These are phyloP conservation scores for Andricus grossulariae DNA, from an alignment of 1,140 invertebrate genomes.

Conservation along the genomic window DNA sequence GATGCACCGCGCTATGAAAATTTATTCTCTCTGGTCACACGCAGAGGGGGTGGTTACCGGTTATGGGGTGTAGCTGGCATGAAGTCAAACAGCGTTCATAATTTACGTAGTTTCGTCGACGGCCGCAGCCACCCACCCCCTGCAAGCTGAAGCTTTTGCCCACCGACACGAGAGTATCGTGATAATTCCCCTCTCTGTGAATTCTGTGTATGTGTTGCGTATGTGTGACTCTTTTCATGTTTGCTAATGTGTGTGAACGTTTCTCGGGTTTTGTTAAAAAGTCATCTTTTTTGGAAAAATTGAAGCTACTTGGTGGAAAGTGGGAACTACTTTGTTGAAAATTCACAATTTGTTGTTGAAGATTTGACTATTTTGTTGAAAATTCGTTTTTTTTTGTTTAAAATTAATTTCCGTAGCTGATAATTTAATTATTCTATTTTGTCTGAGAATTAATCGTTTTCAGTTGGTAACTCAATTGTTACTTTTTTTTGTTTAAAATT, in stretches of 20 bases:
- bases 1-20: slow-evolving; percentile 57
- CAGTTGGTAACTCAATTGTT: no score
- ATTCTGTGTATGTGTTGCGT: slow-evolving; percentile 33
- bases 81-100: slow-evolving; percentile 72
- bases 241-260: background rate
- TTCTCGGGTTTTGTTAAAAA: no score
- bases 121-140: slow-evolving; percentile 44
- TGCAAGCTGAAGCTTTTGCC: slow-evolving; percentile 1
- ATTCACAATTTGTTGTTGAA: no score
- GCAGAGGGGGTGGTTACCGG: slow-evolving; percentile 48
- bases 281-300: no score
- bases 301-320: no score
- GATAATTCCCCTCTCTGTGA: slow-evolving; percentile 57
- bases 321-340: no score
- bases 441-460: no score
- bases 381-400: no score
- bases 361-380: no score
- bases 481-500: no score
- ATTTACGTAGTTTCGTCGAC: slow-evolving; percentile 68
- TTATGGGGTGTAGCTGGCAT: slow-evolving; percentile 67
- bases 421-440: no score
- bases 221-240: slow-evolving; percentile 2
- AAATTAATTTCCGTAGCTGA: no score
- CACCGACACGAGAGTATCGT: slow-evolving; percentile 49
- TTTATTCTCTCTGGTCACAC: slow-evolving; percentile 58